Conservation (phyloP, 2,888 invertebrate genomes). For the Pachydiplax longipennis region DNA sequence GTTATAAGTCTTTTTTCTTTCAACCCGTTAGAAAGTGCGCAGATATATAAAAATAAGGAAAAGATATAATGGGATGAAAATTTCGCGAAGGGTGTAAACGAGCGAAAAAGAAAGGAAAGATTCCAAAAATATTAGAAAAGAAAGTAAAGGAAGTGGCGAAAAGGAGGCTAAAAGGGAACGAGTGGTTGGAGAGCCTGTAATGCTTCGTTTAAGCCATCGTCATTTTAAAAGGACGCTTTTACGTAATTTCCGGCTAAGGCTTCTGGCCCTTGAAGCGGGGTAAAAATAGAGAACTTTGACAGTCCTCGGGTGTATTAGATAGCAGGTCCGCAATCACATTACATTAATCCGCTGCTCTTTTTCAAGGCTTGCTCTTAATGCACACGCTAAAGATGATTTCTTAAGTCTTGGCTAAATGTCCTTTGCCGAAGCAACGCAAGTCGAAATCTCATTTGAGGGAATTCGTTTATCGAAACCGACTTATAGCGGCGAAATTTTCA, state of each 20-base stretch:
- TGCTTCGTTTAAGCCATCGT: neutral
- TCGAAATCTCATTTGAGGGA: too few species aligned
- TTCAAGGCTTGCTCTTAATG: neutral
- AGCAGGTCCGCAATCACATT: neutral
- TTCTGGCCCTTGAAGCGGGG: neutral
- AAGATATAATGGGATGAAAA: neutral
- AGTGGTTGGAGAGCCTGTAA: neutral
- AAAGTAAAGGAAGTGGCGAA: neutral
- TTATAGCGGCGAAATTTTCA: too few species aligned
- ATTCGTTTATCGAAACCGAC: too few species aligned
- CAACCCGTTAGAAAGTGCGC: neutral
- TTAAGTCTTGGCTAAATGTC: neutral
- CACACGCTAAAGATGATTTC: neutral
- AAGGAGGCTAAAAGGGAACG: neutral
- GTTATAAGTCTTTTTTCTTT: neutral
- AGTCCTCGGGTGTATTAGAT: neutral
- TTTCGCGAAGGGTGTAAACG: neutral
- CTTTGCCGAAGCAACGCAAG: too few species aligned
- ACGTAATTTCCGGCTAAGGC: conserved; percentile 1
- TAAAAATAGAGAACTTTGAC: neutral
- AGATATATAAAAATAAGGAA: neutral
- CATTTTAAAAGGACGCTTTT: neutral
- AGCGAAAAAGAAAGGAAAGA: neutral
- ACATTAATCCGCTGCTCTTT: neutral
- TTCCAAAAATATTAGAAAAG: neutral